Percentiles rank a stretch among this genome's conserved stretches.
These are phyloP conservation scores for Uria aalge DNA, from an alignment of 2,113 vertebrate species.

Conservation along the genomic window DNA sequence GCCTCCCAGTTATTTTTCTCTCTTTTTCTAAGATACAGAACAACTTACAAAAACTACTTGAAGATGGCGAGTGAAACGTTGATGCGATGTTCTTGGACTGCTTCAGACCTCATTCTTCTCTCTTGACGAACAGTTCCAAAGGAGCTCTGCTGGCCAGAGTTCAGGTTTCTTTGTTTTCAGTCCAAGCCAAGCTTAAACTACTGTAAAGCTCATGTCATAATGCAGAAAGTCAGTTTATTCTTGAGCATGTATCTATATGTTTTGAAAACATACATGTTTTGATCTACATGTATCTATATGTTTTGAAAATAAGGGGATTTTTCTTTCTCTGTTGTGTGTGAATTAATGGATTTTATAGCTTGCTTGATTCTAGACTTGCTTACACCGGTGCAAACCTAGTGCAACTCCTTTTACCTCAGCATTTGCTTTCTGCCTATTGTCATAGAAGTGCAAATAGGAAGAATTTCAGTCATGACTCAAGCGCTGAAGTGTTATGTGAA, in stretches of 20 bases:
- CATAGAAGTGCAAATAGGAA: not conserved
- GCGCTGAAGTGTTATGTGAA: not conserved
- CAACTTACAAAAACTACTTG: slow-evolving; percentile 87
- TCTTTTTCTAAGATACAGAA: slow-evolving; percentile 85
- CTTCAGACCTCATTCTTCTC: slow-evolving; percentile 33
- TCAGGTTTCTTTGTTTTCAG: not conserved
- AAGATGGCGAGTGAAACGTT: slow-evolving; percentile 76
- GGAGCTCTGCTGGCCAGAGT: slow-evolving; percentile 74
- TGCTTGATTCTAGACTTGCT: not conserved
- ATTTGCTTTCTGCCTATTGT: not conserved
- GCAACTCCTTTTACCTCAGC: slow-evolving; percentile 4
- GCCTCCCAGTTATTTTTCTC: not conserved
- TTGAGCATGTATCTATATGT: not conserved
- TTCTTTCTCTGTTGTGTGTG: not conserved
- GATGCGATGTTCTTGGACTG: not conserved
- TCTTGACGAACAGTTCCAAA: slow-evolving; percentile 29
- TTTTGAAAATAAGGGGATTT: slow-evolving; percentile 44
- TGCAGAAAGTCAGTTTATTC: slow-evolving; percentile 10
- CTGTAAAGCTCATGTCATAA: slow-evolving; percentile 33
- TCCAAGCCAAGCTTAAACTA: not conserved
- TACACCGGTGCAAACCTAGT: not conserved
- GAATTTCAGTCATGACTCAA: not conserved
- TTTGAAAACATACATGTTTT: not conserved
- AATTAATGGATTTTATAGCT: slow-evolving; percentile 5
- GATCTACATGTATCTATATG: not conserved